Evolutionary conservation across 2,113 vertebrate species (phyloP).

Genomic region (Heliornis fulica): DNA sequence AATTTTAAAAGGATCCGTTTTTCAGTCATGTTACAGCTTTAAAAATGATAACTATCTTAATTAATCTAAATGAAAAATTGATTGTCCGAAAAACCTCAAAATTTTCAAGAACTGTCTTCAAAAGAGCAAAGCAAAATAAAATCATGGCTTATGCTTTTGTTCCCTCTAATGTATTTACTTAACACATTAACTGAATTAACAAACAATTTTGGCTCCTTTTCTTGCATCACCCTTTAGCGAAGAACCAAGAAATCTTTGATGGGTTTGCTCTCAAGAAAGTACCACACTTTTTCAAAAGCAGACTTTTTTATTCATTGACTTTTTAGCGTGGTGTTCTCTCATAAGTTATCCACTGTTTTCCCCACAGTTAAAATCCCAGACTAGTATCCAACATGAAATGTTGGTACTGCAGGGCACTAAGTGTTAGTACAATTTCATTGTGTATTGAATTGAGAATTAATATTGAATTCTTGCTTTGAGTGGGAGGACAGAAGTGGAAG

Average conservation of each 20-base stretch:
- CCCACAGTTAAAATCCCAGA: neutral
- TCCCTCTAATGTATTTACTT: neutral
- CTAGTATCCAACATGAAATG: neutral
- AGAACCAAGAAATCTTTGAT: neutral
- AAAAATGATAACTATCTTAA: neutral
- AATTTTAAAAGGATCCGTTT: neutral
- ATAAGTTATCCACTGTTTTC: neutral
- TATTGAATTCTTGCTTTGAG: neutral
- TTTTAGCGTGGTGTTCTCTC: neutral
- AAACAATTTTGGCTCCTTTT: neutral
- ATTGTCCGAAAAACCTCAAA: neutral
- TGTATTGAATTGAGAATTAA: neutral
- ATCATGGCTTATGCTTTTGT: neutral
- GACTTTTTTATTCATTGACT: neutral
- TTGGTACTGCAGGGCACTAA: neutral
- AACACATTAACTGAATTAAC: neutral
- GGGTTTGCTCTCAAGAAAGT: neutral
- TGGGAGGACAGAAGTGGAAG: neutral
- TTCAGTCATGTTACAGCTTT: neutral
- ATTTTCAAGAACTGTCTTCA: neutral
- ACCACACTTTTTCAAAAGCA: neutral
- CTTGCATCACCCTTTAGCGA: neutral
- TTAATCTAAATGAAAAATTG: neutral
- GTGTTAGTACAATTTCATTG: neutral
- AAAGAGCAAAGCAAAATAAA: neutral